These are phyloP conservation scores for Vanessa atalanta DNA, from an alignment of 1,140 invertebrate genomes.

Conservation along the genomic window DNA sequence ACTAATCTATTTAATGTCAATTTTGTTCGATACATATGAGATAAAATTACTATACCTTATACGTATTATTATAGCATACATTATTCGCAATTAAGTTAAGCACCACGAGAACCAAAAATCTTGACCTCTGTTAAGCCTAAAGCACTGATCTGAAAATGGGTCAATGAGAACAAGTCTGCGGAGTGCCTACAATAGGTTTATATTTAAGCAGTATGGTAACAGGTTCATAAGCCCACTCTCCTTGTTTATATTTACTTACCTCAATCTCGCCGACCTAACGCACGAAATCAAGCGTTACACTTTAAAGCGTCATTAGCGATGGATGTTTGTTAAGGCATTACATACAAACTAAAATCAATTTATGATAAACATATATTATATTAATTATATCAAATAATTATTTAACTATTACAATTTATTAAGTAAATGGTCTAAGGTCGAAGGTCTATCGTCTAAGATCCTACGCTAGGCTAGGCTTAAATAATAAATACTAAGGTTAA, in stretches of 20 bases:
- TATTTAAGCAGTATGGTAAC: not conserved
- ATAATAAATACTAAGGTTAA: no score
- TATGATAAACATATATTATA: no score
- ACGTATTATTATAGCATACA: no score
- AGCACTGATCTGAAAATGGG: not conserved
- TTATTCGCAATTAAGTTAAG: not conserved
- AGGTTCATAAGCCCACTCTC: constrained; percentile 1
- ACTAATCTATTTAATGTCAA: no score
- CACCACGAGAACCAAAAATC: not conserved
- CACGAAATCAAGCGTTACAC: constrained; percentile 38
- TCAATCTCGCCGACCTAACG: constrained; percentile 38
- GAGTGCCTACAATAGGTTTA: constrained; percentile 1
- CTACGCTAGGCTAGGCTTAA: no score
- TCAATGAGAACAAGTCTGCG: not conserved
- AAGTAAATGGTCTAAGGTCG: no score
- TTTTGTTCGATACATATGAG: no score
- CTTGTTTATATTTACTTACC: constrained; percentile 42
- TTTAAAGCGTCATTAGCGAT: constrained; percentile 47
- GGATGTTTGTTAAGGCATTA: constrained; percentile 21
- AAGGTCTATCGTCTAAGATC: no score
- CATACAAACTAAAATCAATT: not conserved
- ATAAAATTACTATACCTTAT: no score
- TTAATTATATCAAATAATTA: no score
- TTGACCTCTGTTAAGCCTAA: not conserved
- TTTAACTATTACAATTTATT: no score